Conservation (phyloP, 1,140 invertebrate species). For the Notospermus geniculatus region DNA sequence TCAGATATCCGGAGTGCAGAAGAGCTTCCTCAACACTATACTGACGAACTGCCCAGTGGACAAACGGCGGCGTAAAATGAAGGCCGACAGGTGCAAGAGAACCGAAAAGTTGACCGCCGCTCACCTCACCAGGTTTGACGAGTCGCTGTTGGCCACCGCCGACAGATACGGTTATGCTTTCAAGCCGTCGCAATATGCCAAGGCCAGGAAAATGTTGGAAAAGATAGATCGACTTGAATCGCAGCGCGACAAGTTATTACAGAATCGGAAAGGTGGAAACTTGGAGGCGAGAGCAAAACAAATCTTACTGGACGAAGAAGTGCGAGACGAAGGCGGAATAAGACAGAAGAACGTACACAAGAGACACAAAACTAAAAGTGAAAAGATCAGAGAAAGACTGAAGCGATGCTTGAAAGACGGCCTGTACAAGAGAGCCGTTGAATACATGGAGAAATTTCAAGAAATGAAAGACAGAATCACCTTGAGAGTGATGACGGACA, state of each 20-base stretch:
- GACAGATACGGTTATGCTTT: no score
- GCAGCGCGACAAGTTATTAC: not conserved
- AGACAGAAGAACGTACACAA: not conserved
- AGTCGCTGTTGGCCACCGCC: not conserved
- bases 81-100: not conserved
- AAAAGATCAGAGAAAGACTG: not conserved
- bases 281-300: not conserved
- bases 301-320: not conserved
- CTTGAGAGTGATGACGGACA: not conserved
- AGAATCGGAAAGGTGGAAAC: not conserved
- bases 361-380: not conserved
- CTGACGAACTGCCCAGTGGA: constrained; percentile 2
- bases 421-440: not conserved
- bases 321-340: not conserved
- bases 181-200: not conserved
- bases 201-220: not conserved
- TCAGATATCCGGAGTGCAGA: not conserved
- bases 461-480: not conserved
- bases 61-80: not conserved
- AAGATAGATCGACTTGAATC: not conserved
- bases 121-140: not conserved
- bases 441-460: not conserved
- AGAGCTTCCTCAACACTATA: not conserved
- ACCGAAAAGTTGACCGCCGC: constrained; percentile 2
- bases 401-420: not conserved